Evolutionary conservation across 2,113 vertebrate genomes (phyloP), one percentile per base, ranked within the genome.

Genomic region (Apistogramma diplotaenia): DNA sequence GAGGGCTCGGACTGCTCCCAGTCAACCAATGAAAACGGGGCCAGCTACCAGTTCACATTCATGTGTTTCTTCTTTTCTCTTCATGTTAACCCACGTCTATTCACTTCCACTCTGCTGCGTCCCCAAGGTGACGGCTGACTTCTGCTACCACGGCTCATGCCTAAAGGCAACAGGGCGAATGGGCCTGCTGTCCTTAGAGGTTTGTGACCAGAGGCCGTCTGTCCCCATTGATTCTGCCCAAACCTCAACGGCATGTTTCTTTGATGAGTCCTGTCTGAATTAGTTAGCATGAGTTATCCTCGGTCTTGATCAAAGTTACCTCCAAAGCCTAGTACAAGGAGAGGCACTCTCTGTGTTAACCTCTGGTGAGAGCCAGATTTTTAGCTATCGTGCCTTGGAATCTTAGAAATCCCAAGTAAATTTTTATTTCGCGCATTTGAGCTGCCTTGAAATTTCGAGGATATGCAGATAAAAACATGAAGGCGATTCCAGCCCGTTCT

Each of bases 181-280:
- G 81, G 86, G 53, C 82, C 84, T 16, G 57, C 76, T 71, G 79
- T 87, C 85, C 91, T 88, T 21, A 23, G 78, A 87, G 91, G 84
- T 82, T 85, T 87, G 82, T 79, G 92, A 89, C 90, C 82, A 79
- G 78, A 70, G 75, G 89, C 85, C 58, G 57, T 81, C 62, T 76
- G 80, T 82, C 77, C 85, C 67, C 65, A 88, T 84, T 91, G 93
- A 94, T 92, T 93, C 83, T 43, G 76, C 91, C 81, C 79, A 65
- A 82, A 83, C 87, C 88, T 91, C 91, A 87, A 54, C 54, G 37
- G 54, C 87, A 93, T 93, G 92, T 91, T 92, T 95, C 92, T 93
- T 94, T 94, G 90, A 94, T 93, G 89, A 94, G 82, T 49, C 84
- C 91, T 93, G 92, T 92, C 93, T 43, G 55, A 72, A 81, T 79